Evolutionary conservation across 2,888 invertebrate species (phyloP), one percentile per base, ranked within the genome.

Genomic region (Ormia ochracea): DNA sequence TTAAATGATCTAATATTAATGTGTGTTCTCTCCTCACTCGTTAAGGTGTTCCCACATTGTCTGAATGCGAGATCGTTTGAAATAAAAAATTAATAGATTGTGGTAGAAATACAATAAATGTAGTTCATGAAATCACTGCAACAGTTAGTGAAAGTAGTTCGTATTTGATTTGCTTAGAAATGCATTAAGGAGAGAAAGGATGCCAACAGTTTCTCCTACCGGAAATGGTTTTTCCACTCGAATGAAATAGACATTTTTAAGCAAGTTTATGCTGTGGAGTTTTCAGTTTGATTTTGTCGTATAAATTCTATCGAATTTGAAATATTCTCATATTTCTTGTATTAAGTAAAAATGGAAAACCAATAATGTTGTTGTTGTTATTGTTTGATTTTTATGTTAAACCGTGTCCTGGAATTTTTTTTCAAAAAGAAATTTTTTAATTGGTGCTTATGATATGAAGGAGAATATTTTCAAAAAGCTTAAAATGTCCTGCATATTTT

Each of bases 1-100:
- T 28, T 52, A 45, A 63, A 80, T 80, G 80, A 80, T 80, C 80
- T 80, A 80, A 80, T 76, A 80, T 76, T 80, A 54, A 43, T 61
- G 17, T 19, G 12, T 48, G 50, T 61, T 61, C n/a, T n/a, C n/a
- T n/a, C n/a, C n/a, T 17, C 50, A 23, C 5, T 41, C 50, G 48
- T 69, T 48, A 70, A 70, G 58, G 69, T 70, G 69, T 50, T 50
- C 48, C 9, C 28, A 43, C 19, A 36, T 56, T 69, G 56, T 54
- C 33, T 17, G 9, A n/a, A 45, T 26, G 33, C 12, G 28, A 23
- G 10, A 26, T n/a, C n/a, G n/a, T n/a, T n/a, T n/a, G n/a, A n/a
- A n/a, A n/a, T n/a, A 36, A 58, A 19, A 1, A 28, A 19, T 1
- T 14, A 19, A 19, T 7, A 1, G 5, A 26, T n/a, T 56, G 19